Percentiles rank a stretch among this genome's conserved stretches.
phyloP scores from a whole-genome alignment of 2,888 invertebrate genomes.

The Dione vanillae region DNA sequence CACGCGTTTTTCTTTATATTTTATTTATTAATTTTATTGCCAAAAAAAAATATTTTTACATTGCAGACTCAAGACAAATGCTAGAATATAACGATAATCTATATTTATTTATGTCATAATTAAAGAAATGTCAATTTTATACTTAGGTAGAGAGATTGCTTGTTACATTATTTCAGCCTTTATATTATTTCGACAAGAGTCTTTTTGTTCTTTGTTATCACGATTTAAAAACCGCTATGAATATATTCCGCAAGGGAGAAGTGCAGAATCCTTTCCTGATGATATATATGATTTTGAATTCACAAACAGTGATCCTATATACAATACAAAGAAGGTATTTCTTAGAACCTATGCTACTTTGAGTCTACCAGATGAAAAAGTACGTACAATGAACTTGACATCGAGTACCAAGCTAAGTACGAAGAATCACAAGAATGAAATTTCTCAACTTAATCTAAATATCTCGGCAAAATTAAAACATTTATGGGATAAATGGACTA shows the following conservation, averaged over 20 bases:
- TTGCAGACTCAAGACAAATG: neutral
- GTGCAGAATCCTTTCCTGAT: constrained; percentile 31
- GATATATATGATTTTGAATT: constrained; percentile 46
- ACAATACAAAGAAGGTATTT: neutral
- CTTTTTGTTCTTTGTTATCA: constrained; percentile 44
- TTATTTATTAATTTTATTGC: too few relatives aligned
- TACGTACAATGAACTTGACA: neutral
- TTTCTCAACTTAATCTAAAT: constrained; percentile 5
- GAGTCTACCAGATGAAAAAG: neutral
- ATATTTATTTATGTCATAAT: neutral
- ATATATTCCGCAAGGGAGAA: constrained; percentile 42
- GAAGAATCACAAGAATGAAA: neutral
- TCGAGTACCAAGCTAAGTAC: neutral
- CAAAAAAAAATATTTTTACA: too few relatives aligned
- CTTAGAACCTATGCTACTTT: constrained; percentile 1
- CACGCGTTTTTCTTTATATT: too few relatives aligned
- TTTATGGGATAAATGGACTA: constrained; percentile 24
- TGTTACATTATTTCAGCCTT: neutral
- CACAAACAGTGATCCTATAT: constrained; percentile 21
- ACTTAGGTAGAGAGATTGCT: neutral
- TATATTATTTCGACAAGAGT: constrained; percentile 20
- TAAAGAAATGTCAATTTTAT: constrained; percentile 10
- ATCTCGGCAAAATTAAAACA: neutral
- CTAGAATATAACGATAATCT: constrained; percentile 2
- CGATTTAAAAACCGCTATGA: constrained; percentile 47